phyloP scores from a whole-genome alignment of 2,797 vertebrate genomes.

The Ctenosaura bakeri region DNA sequence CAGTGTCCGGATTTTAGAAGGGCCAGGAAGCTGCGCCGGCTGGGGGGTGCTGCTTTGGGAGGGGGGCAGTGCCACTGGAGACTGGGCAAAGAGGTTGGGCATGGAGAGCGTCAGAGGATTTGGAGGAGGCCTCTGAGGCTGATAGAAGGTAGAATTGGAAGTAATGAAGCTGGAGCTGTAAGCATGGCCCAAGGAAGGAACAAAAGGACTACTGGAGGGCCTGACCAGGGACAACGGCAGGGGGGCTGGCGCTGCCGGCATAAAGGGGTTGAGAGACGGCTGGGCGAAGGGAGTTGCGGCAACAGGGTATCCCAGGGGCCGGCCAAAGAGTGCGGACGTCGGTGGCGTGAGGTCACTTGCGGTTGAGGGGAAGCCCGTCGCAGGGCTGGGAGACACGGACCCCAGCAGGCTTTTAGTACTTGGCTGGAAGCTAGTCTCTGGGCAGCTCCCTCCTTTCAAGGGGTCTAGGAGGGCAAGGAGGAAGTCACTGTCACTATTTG shows the following conservation, averaged over 20 bases:
- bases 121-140: constrained; percentile 77
- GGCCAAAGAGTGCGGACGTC: constrained; percentile 75
- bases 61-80: constrained; percentile 73
- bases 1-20: constrained; percentile 83
- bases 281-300: constrained; percentile 80
- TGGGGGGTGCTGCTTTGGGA: constrained; percentile 73
- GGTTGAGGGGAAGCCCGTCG: constrained; percentile 56
- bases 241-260: constrained; percentile 76
- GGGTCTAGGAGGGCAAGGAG: constrained; percentile 93
- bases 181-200: constrained; percentile 82
- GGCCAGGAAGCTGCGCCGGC: constrained; percentile 44
- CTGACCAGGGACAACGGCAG: constrained; percentile 78
- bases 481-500: constrained; percentile 75
- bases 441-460: constrained; percentile 75
- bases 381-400: constrained; percentile 61
- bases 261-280: constrained; percentile 88
- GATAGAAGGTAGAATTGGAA: constrained; percentile 80
- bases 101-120: constrained; percentile 83
- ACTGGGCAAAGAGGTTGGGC: constrained; percentile 87
- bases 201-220: constrained; percentile 81
- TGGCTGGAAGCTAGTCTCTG: constrained; percentile 42
- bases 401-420: constrained; percentile 46
- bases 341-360: constrained; percentile 70
- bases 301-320: constrained; percentile 80
- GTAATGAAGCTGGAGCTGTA: constrained; percentile 83